These are phyloP conservation scores for Mythimna ferrago DNA, from an alignment of 2,888 invertebrate genomes.

Conservation along the genomic window DNA sequence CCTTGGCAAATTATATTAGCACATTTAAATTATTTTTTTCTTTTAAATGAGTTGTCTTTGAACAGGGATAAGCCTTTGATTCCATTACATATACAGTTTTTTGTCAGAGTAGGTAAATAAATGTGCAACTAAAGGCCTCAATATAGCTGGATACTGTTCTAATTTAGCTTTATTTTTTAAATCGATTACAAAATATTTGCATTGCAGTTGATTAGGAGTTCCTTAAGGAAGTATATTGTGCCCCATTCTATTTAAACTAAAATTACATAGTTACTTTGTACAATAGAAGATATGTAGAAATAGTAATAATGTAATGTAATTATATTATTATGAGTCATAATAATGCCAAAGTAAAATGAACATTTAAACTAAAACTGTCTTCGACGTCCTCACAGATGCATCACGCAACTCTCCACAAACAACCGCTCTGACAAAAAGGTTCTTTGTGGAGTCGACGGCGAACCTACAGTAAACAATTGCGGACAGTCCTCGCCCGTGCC, in stretches of 20 bases:
- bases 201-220: not conserved
- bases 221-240: slow-evolving; percentile 2
- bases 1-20: not conserved
- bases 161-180: no score
- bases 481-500: slow-evolving; percentile 85
- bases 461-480: slow-evolving; percentile 86
- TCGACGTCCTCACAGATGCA: slow-evolving; percentile 67
- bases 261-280: no score
- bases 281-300: no score
- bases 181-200: not conserved
- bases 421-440: slow-evolving; percentile 50
- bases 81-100: not conserved
- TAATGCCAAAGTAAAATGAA: not conserved
- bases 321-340: no score
- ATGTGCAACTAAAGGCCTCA: no score
- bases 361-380: not conserved
- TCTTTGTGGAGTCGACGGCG: slow-evolving; percentile 79
- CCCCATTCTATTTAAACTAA: not conserved
- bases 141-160: not conserved
- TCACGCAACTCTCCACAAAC: slow-evolving; percentile 56
- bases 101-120: not conserved
- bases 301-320: no score
- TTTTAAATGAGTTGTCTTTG: not conserved
- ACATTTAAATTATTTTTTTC: not conserved
- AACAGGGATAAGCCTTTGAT: not conserved